Conservation (phyloP, 1,140 invertebrate species). For the Dendroctonus ponderosae region DNA sequence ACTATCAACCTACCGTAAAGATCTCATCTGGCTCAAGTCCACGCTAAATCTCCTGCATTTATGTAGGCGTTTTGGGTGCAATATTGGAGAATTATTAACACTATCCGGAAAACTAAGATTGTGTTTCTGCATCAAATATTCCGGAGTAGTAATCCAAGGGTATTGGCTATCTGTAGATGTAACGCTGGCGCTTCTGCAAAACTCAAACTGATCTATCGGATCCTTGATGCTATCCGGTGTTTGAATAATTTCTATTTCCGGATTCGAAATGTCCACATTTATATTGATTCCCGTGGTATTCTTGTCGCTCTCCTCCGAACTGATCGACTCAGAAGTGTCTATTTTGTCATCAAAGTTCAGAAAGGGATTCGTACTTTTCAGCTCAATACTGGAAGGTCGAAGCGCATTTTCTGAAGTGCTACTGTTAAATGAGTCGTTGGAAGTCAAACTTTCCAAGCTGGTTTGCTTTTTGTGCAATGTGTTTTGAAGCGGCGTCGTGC, state of each 20-base stretch:
- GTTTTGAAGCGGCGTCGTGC: constrained; percentile 56
- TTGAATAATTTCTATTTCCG: constrained; percentile 62
- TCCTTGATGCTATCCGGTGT: constrained; percentile 57
- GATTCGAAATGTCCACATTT: constrained; percentile 62
- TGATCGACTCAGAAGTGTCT: constrained; percentile 37
- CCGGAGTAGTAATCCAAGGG: constrained; percentile 78
- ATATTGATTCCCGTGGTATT: constrained; percentile 60
- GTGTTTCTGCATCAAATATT: constrained; percentile 76
- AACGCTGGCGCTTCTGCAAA: constrained; percentile 53
- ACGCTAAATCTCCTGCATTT: constrained; percentile 77
- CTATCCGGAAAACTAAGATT: constrained; percentile 83
- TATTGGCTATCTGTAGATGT: constrained; percentile 61
- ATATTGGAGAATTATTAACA: constrained; percentile 69
- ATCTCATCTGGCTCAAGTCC: constrained; percentile 88
- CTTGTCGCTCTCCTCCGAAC: constrained; percentile 46
- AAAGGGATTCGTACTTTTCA: constrained; percentile 49
- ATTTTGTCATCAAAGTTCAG: constrained; percentile 45
- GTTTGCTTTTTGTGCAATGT: constrained; percentile 45
- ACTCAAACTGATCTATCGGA: constrained; percentile 51
- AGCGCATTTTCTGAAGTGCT: constrained; percentile 19
- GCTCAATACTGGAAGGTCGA: constrained; percentile 40
- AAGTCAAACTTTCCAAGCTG: constrained; percentile 47
- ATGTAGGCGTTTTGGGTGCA: constrained; percentile 56
- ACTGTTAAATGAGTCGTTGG: constrained; percentile 44
- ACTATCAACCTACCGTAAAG: constrained; percentile 62